Base-by-base conservation (phyloP, 2,888 invertebrate genomes). In the Pardosa pseudoannulata region DNA sequence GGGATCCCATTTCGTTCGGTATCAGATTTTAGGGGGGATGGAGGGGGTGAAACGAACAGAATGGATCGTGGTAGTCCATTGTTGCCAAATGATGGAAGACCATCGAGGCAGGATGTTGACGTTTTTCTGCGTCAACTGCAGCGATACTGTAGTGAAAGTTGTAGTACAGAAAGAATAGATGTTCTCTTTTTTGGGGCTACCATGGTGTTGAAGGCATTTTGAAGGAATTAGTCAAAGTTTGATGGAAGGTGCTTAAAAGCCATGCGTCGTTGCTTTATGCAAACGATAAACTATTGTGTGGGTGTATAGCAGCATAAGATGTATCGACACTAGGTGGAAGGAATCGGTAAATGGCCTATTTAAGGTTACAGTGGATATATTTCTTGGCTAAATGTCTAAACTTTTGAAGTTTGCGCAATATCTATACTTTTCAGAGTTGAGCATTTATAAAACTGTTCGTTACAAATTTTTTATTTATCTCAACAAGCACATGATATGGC, bases 11-110 rank as follows among this genome's bases (percentile, higher is more conserved):
- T 65, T 65, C 29, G 70, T 23, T 23, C 46, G 19, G 67, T 80
- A 80, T 80, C 73, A 27, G 68, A 75, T 64, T 65, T 16, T 11
- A 7, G n/a, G 65, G 67, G 11, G 56, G 72, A n/a, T n/a, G n/a
- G n/a, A n/a, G n/a, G n/a, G n/a, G n/a, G n/a, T n/a, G n/a, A n/a
- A n/a, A 27, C 32, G 28, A 27, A 16, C n/a, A 32, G 41, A 28
- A 70, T 70, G 41, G 28, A 71, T 68, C 62, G 64, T 39, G 36
- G n/a, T 19, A 23, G 36, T 19, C 16, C 78, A 28, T 73, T 78
- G 78, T 78, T 85, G 73, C 29, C 28, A 2, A 7, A 73, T 85
- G 83, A 85, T 85, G 72, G 83, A 85, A 85, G 68, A 85, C 76
- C 50, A n/a, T 9, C 19, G 13, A 16, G 29, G 1, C 23, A 27